A percentile compares a stretch with the other conserved stretches of the same genome.
Conservation (phyloP, 2,797 vertebrate species). For the Taenioides sp. region DNA sequence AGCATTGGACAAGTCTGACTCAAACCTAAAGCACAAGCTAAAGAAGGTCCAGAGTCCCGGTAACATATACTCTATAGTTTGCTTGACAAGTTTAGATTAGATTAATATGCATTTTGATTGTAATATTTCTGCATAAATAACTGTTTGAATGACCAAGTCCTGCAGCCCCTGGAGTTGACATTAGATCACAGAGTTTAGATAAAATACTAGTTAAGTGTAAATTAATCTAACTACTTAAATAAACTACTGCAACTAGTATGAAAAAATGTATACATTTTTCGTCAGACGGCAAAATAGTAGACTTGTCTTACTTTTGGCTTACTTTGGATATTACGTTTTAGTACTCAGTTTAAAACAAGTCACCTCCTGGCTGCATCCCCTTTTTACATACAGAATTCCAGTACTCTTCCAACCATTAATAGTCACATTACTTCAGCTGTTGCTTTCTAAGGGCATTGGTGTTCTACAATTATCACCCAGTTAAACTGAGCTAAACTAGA, state of each 20-base stretch:
- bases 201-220: too few relatives aligned
- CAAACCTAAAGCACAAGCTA: slow-evolving; percentile 35
- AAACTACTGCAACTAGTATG: too few relatives aligned
- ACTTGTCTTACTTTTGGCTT: neutral
- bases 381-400: neutral
- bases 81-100: neutral
- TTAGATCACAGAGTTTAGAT: too few relatives aligned
- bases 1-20: slow-evolving; percentile 36
- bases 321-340: neutral
- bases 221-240: too few relatives aligned
- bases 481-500: slow-evolving; percentile 32
- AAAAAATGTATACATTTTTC: too few relatives aligned
- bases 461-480: slow-evolving; percentile 6
- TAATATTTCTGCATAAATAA: neutral
- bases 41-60: neutral
- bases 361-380: too few relatives aligned
- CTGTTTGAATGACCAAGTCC: too few relatives aligned
- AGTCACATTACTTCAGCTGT: neutral
- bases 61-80: neutral
- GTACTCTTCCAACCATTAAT: neutral
- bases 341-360: too few relatives aligned
- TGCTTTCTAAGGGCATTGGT: neutral
- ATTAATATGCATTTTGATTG: neutral
- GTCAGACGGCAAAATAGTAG: neutral
- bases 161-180: too few relatives aligned